Evolutionary conservation across 1,140 invertebrate genomes (phyloP).

Genomic region (Drosophila serrata): DNA sequence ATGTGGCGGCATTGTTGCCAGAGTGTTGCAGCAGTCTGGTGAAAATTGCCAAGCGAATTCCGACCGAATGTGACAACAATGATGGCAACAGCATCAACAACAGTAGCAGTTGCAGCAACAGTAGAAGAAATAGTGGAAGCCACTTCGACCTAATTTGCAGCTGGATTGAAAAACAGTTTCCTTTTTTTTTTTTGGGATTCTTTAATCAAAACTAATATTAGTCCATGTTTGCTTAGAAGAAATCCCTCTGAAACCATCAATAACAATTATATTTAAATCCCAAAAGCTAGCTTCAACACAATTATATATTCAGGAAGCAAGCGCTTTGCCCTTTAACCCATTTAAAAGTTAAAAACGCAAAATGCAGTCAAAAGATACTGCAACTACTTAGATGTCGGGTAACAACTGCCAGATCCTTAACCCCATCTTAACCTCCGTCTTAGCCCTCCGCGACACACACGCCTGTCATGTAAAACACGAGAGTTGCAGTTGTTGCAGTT

Average conservation of each 20-base stretch:
- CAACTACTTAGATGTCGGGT: constrained; percentile 21
- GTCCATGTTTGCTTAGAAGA: neutral
- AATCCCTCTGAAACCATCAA: neutral
- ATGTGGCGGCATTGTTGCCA: constrained; percentile 31
- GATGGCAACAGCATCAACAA: constrained; percentile 31
- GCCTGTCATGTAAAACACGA: constrained; percentile 76
- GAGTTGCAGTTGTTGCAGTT: constrained; percentile 47
- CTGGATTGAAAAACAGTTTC: constrained; percentile 15
- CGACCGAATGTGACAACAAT: constrained; percentile 74
- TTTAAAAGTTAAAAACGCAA: constrained; percentile 1
- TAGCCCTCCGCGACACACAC: constrained; percentile 55
- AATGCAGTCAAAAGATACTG: constrained; percentile 8
- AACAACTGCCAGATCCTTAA: constrained; percentile 52
- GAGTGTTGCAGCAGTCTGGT: constrained; percentile 44
- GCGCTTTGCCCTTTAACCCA: neutral
- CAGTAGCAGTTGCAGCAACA: constrained; percentile 24
- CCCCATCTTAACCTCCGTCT: constrained; percentile 23
- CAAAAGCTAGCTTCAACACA: neutral
- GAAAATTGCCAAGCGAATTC: constrained; percentile 64
- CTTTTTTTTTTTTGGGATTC: neutral
- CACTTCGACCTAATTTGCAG: constrained; percentile 66
- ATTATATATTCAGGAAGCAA: neutral
- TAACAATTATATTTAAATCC: no score
- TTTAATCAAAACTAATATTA: neutral
- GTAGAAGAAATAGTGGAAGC: neutral